Base-by-base conservation (phyloP, 1,140 invertebrate genomes). In the Tetramorium parvispinum region DNA sequence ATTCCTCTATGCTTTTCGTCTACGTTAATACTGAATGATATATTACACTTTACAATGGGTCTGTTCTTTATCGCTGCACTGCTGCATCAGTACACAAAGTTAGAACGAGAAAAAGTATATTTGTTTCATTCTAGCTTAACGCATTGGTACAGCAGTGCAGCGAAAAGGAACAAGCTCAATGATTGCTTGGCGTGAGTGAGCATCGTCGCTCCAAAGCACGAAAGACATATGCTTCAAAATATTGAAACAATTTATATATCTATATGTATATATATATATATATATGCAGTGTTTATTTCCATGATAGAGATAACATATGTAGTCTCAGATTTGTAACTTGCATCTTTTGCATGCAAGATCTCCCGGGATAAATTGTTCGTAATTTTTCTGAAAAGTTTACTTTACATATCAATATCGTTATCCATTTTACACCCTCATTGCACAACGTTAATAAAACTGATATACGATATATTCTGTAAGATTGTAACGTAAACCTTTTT, bases 11-110 rank as follows among this genome's bases (percentile, higher is more conserved):
- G 76, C 68, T 55, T 83, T 88, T 89, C 89, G 68, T 89, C 89
- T 91, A 93, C 91, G 77, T 93, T 93, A 95, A 95, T 95, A 95
- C 94, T 95, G 94, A 91, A 92, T 91, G 85, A 94, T 94, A 93
- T 93, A 95, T 94, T 94, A 95, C 93, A 94, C 92, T 94, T 94
- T 93, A 92, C 91, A 93, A 85, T 32, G 32, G 32, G 32, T 32
- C 3, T 32, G 32, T 32, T 32, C 0, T 32, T 32, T 32, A 32
- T 32, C 32, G 32, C 32, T 32, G 32, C 3, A 32, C 3, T 32
- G 32, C 3, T 32, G 32, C 32, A 32, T 3, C 3, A 32, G 32
- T 32, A 3, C 3, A 32, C 32, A 0, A 32, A 4, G 32, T 32
- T 32, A 32, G 32, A 32, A 32, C 32, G 3, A 32, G 32, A 32